phyloP scores from a whole-genome alignment of 2,797 vertebrate genomes.

The Anniella stebbinsi region DNA sequence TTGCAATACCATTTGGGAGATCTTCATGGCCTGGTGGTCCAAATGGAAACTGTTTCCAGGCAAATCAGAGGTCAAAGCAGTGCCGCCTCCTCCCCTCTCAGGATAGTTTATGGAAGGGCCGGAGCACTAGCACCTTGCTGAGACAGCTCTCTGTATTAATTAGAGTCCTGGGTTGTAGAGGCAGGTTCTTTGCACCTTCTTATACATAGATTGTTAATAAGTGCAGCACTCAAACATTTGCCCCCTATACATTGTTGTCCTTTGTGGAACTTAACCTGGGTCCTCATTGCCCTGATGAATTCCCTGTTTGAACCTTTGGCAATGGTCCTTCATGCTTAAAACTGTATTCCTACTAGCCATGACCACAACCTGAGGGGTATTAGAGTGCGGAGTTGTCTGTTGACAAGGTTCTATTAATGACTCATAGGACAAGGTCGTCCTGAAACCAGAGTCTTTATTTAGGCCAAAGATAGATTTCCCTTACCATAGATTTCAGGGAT shows the following conservation, averaged over 20 bases:
- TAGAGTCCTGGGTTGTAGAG: not conserved
- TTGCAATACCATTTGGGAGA: not conserved
- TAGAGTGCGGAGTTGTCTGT: not conserved
- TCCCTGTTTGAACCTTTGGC: not conserved
- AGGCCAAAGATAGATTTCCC: not conserved
- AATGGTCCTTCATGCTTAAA: not conserved
- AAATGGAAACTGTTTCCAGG: not conserved
- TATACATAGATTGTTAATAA: not conserved
- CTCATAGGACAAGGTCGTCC: too few relatives aligned
- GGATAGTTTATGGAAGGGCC: too few relatives aligned
- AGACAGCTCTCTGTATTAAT: not conserved
- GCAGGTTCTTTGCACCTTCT: not conserved
- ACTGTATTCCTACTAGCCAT: not conserved
- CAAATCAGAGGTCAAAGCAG: too few relatives aligned
- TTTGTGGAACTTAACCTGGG: not conserved
- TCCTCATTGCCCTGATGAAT: not conserved
- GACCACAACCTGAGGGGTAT: not conserved
- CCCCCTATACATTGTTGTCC: not conserved
- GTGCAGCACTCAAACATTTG: not conserved
- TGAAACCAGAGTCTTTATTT: not conserved
- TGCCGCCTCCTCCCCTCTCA: too few relatives aligned
- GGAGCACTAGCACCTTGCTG: not conserved
- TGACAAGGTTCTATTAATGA: too few relatives aligned
- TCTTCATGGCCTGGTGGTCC: not conserved
- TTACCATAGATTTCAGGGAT: not conserved